Evolutionary conservation across 2,113 vertebrate genomes (phyloP).

Genomic region (Phodopus roborovskii): DNA sequence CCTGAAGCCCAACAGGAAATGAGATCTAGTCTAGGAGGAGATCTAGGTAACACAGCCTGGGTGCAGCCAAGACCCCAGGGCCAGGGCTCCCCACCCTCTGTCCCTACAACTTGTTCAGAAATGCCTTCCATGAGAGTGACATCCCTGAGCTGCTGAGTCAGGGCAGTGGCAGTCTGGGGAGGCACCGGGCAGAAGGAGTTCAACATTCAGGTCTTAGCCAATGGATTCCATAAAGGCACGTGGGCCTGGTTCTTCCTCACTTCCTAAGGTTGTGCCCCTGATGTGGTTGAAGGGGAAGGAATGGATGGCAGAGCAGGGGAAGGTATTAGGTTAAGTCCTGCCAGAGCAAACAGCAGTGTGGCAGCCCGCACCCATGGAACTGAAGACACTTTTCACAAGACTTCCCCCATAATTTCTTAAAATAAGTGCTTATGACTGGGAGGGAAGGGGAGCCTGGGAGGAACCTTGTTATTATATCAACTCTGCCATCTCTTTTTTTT

Average conservation of each 20-base stretch:
- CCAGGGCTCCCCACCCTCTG: neutral
- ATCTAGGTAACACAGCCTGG: neutral
- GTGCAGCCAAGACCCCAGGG: neutral
- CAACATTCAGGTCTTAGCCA: neutral
- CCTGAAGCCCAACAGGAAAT: neutral
- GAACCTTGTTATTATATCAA: neutral
- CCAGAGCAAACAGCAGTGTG: neutral
- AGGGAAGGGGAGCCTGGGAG: neutral
- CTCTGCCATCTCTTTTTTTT: neutral
- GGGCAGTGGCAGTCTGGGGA: too few relatives aligned
- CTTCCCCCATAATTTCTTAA: neutral
- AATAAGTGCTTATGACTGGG: neutral
- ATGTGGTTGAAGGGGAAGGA: neutral
- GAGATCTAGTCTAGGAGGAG: neutral
- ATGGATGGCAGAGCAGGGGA: neutral
- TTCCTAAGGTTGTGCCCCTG: neutral
- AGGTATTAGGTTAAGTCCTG: neutral
- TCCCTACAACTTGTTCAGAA: neutral
- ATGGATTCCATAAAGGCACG: neutral
- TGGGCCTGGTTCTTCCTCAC: neutral
- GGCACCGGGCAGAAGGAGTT: too few relatives aligned
- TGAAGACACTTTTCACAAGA: neutral
- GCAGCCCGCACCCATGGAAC: neutral
- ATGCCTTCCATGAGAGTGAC: neutral
- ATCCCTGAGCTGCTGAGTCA: neutral